Base-by-base conservation (phyloP, 2,113 vertebrate genomes). In the Cynoglossus semilaevis region DNA sequence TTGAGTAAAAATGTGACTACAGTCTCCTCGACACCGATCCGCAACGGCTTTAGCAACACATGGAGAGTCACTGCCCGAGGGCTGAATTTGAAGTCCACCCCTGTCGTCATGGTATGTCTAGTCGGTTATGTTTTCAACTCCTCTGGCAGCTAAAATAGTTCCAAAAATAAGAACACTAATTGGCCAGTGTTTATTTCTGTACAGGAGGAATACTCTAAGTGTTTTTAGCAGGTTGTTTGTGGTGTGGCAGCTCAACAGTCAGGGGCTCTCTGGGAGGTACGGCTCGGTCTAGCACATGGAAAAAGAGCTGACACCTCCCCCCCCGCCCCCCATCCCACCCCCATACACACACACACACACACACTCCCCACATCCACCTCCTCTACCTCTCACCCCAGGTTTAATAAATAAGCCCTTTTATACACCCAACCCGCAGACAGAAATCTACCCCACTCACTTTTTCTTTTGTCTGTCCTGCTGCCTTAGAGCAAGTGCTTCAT, bases 361-460 rank as follows among this genome's bases (percentile, higher is more conserved):
- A 29, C 22, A 4, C 22, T 29, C 22, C 6, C 22, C 22, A 4
- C 22, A 29, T 29, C 22, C 22, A 29, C 3, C 22, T 29, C 22
- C 22, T 29, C 22, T 29, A 37, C 74, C 80, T 70, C 22, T 29
- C 65, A 64, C 58, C 66, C 42, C 42, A 15, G n/a, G 80, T 81
- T 76, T 70, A 74, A 86, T 90, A 89, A 89, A 90, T 90, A 90
- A 88, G 86, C 55, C 57, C 84, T 87, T 91, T 90, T 90, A 89
- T 86, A 84, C 22, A 2, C 22, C 22, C 22, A 29, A 29, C 22
- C 22, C 22, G 22, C 22, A 29, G 22, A 29, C 22, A 29, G 22
- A 29, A 29, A 29, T 29, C 22, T 29, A 29, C 22, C 22, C 22
- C 6, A 6, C 22, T 29, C 22, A 29, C 22, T 4, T 29, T 29